phyloP scores from a whole-genome alignment of 2,113 vertebrate genomes.

The Falcunculus frontatus region DNA sequence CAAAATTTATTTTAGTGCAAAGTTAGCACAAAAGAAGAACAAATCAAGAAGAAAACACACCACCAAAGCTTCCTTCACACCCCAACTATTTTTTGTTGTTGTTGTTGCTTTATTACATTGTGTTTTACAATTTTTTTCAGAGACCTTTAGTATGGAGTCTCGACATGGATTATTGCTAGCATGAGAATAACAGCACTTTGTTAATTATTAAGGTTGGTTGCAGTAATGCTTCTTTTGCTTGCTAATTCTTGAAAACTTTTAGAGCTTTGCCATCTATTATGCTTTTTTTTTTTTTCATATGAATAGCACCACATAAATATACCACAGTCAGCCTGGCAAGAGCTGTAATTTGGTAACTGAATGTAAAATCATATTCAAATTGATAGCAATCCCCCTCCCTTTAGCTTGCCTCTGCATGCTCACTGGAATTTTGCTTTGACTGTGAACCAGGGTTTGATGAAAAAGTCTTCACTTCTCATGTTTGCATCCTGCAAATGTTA shows the following conservation, averaged over 20 bases:
- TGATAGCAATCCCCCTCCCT: neutral
- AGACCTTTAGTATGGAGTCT: neutral
- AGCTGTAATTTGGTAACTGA: neutral
- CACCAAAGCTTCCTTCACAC: neutral
- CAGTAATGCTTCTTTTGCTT: neutral
- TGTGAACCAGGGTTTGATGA: neutral
- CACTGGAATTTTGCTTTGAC: conserved; percentile 50
- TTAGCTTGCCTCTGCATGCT: neutral
- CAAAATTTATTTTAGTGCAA: neutral
- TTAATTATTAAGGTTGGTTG: neutral
- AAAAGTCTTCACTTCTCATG: conserved; percentile 39
- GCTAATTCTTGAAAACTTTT: neutral
- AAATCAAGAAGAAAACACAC: neutral
- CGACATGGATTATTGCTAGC: neutral
- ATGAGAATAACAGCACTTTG: neutral
- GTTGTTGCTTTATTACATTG: neutral
- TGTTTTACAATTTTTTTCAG: neutral
- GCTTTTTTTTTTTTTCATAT: neutral
- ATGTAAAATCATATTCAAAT: conserved; percentile 10
- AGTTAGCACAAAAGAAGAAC: fast-evolving
- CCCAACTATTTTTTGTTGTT: neutral
- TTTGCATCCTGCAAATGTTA: conserved; percentile 39
- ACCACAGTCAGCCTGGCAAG: neutral
- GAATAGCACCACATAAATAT: neutral
- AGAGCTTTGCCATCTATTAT: neutral